Evolutionary conservation across 2,797 vertebrate genomes (phyloP), one percentile per base, ranked within the genome.

Genomic region (Argentina silus): DNA sequence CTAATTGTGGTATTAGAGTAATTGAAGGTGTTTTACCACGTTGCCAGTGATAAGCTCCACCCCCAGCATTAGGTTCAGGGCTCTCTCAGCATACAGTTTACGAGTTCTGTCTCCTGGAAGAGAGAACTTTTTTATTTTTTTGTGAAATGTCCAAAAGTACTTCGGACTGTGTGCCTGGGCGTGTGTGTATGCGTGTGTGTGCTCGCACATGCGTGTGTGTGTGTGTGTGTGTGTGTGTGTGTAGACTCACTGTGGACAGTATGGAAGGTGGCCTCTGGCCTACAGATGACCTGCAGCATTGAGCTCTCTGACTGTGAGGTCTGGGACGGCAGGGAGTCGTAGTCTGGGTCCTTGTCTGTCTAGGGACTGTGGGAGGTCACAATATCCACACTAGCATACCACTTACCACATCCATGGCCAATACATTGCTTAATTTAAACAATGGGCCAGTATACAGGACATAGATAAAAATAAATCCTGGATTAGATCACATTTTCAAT

Each of bases 201-300:
- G 19, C 23, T 1, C 3, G 27, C 4, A 4, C 4, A 4, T 36
- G 27, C 4, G 27, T 36, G 27, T 4, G 4, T 36, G 27, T 4
- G 27, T 36, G 27, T 36, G 27, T 36, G 27, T 36, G 27, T 36
- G 27, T 36, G 27, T 36, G 27, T 36, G 27, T 36, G 27, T 36
- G 27, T 1, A 36, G 27, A 36, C 93, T 91, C 83, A 95, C 94
- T 90, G 88, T 95, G 94, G 2, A 95, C 93, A 15, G 94, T 95
- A 43, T 95, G 93, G 74, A 95, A 95, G 71, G 94, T 98, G 0
- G 96, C 96, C 74, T 98, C 97, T 12, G 97, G 96, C 87, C 96
- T 95, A 81, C 96, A 98, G 92, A 99, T 96, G 85, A 99, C 96
- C 94, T 99, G 97, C 87, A 99, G 88, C 93, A 98, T 95, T 65